Evolutionary conservation across 2,888 invertebrate species (phyloP).

Genomic region (Selenia dentaria): DNA sequence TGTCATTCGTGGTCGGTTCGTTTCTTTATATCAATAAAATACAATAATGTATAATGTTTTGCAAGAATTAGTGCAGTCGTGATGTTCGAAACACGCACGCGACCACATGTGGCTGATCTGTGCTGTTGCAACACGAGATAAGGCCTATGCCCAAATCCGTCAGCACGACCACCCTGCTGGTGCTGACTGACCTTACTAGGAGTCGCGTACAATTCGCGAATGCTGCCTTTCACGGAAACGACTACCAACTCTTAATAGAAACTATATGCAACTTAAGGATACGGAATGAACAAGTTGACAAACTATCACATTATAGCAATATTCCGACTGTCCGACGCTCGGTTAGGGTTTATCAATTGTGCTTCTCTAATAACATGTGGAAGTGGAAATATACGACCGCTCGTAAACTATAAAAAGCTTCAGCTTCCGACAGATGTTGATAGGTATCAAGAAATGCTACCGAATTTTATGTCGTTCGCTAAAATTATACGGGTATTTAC

Average conservation of each 20-base stretch:
- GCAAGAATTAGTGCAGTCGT: constrained; percentile 49
- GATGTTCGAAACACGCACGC: constrained; percentile 39
- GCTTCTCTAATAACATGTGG: constrained; percentile 49
- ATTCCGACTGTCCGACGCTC: constrained; percentile 49
- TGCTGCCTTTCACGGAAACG: constrained; percentile 23
- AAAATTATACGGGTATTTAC: constrained; percentile 41
- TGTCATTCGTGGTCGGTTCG: too few species aligned
- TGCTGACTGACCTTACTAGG: constrained; percentile 31
- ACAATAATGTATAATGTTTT: too few species aligned
- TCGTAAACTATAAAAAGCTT: constrained; percentile 58
- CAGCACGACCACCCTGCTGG: constrained; percentile 33
- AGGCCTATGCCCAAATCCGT: constrained; percentile 45
- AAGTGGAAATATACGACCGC: constrained; percentile 43
- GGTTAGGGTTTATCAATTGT: constrained; percentile 51
- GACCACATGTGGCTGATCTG: constrained; percentile 45
- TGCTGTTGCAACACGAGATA: constrained; percentile 39
- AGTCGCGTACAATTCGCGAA: constrained; percentile 11
- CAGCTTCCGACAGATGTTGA: constrained; percentile 56
- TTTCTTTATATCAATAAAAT: too few species aligned
- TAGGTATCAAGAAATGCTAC: constrained; percentile 48
- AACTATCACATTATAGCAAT: constrained; percentile 46
- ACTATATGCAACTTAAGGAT: constrained; percentile 3
- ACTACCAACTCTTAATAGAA: constrained; percentile 1
- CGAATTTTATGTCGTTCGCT: constrained; percentile 37
- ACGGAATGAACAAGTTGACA: constrained; percentile 42